Conservation (phyloP, 2,888 invertebrate genomes). For the Plagiodera versicolora region DNA sequence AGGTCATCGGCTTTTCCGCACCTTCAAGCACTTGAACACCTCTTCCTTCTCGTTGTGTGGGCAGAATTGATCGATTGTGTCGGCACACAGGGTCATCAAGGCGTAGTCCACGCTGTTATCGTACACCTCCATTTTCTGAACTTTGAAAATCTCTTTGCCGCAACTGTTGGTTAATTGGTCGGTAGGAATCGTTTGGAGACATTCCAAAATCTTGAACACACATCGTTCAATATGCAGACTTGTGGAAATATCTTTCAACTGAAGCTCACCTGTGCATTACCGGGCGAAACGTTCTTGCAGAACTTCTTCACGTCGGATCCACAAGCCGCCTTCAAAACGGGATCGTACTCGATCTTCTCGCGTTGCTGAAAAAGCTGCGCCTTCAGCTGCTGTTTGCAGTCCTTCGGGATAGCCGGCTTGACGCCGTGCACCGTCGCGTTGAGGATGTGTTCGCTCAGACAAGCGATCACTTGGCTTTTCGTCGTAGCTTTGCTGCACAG, state of each 20-base stretch:
- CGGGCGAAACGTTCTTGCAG: slow-evolving; percentile 70
- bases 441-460: slow-evolving; percentile 87
- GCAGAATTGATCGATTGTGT: slow-evolving; percentile 86
- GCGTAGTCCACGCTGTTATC: slow-evolving; percentile 89
- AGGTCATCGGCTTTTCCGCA: too few relatives aligned
- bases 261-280: slow-evolving; percentile 62
- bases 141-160: slow-evolving; percentile 79
- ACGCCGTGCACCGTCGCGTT: slow-evolving; percentile 81
- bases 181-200: slow-evolving; percentile 66
- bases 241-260: too few relatives aligned
- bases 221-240: background rate
- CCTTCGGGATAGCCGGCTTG: slow-evolving; percentile 80
- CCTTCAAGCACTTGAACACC: slow-evolving; percentile 78
- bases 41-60: slow-evolving; percentile 69
- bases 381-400: slow-evolving; percentile 88
- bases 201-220: slow-evolving; percentile 70
- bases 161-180: slow-evolving; percentile 70
- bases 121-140: slow-evolving; percentile 81
- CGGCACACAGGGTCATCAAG: slow-evolving; percentile 79
- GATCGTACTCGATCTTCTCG: slow-evolving; percentile 86
- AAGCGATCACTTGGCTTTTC: slow-evolving; percentile 80
- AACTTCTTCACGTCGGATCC: slow-evolving; percentile 72
- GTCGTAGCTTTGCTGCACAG: slow-evolving; percentile 71
- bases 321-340: slow-evolving; percentile 81
- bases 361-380: slow-evolving; percentile 90